Evolutionary conservation across 2,797 vertebrate species (phyloP).

Genomic region (Scyliorhinus canicula): DNA sequence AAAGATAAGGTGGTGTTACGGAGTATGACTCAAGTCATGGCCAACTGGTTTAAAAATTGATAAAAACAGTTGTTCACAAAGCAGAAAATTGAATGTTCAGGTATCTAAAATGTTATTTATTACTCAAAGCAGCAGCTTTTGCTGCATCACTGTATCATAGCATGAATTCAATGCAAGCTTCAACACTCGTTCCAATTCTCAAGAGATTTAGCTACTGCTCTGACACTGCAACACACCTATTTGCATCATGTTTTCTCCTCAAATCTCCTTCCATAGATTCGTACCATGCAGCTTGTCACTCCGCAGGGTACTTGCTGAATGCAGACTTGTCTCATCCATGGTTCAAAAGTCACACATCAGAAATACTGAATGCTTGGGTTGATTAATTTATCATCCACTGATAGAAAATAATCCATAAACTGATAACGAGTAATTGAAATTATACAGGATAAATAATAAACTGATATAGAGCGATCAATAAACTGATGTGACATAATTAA

Average conservation of each 20-base stretch:
- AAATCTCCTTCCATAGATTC: background rate
- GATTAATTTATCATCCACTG: background rate
- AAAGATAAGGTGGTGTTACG: background rate
- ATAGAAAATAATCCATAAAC: background rate
- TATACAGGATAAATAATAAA: background rate
- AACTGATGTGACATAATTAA: background rate
- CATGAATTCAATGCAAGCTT: background rate
- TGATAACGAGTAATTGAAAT: background rate
- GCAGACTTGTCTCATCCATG: background rate
- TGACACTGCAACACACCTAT: background rate
- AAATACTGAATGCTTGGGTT: background rate
- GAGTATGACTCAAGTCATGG: background rate
- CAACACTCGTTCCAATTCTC: background rate
- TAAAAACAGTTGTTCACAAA: background rate
- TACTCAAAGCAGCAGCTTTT: background rate
- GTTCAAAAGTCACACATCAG: background rate
- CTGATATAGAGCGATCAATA: background rate
- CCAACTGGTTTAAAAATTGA: slow-evolving; percentile 23
- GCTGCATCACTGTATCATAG: background rate
- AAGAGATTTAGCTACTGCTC: background rate
- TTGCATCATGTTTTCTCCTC: background rate
- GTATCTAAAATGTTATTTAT: background rate
- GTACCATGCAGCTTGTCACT: background rate
- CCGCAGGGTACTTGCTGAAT: background rate
- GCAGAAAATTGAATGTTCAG: slow-evolving; percentile 31